Percentiles rank a stretch among this genome's conserved stretches.
Evolutionary conservation across 2,888 invertebrate genomes (phyloP).

Genomic region (Patella caerulea): DNA sequence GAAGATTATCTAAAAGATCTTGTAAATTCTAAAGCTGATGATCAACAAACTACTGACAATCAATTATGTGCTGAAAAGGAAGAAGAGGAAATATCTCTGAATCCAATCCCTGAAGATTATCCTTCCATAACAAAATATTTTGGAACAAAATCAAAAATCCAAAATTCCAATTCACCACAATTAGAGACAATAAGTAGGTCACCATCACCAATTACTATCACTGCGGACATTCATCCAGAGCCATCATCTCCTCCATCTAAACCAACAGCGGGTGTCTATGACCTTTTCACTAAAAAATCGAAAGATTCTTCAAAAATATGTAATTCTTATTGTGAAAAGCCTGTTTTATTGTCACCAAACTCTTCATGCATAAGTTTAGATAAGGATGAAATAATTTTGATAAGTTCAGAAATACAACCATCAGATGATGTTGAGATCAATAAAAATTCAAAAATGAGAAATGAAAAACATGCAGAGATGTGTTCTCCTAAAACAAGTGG

Average conservation of each 20-base stretch:
- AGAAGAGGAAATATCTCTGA: conserved; percentile 6
- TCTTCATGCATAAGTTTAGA: conserved; percentile 19
- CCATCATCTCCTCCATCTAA: conserved; percentile 16
- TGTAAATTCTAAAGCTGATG: conserved; percentile 4
- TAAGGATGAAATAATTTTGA: conserved; percentile 23
- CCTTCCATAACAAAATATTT: conserved; percentile 32
- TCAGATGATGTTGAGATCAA: background rate
- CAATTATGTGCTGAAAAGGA: background rate
- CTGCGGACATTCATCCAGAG: conserved; percentile 37
- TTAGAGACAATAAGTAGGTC: background rate
- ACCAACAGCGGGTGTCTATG: conserved; percentile 23
- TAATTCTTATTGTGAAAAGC: background rate
- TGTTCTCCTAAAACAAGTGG: too few relatives aligned
- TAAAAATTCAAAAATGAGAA: background rate
- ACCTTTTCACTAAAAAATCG: conserved; percentile 25
- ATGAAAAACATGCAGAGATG: background rate
- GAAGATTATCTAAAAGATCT: conserved; percentile 26
- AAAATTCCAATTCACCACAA: background rate
- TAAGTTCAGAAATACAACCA: conserved; percentile 28
- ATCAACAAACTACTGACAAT: background rate
- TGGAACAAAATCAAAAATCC: conserved; percentile 17
- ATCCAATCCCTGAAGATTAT: conserved; percentile 28
- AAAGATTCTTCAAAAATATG: background rate
- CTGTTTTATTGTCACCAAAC: conserved; percentile 8
- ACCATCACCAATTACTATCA: conserved; percentile 26